Conservation (phyloP, 30 jellyfish, hydroid and myxozoan species). For the Pseudorhiza aurosa region DNA sequence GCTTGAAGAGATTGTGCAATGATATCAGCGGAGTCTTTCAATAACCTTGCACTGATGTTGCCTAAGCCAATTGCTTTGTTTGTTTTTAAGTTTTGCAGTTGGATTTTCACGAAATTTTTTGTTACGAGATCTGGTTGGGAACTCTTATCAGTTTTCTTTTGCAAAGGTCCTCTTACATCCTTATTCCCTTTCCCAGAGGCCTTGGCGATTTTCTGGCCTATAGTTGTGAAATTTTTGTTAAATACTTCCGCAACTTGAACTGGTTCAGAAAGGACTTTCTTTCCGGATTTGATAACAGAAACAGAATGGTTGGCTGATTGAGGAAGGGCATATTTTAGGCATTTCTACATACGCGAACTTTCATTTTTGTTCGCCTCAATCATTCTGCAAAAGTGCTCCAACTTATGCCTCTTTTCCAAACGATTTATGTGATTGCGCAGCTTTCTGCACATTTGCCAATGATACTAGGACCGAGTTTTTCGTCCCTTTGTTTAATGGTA, state of each 20-base stretch:
- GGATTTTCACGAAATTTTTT: constrained; percentile 48
- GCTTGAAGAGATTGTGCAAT: constrained; percentile 65
- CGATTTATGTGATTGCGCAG: constrained; percentile 46
- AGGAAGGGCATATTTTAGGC: constrained; percentile 65
- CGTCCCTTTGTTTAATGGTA: constrained; percentile 60
- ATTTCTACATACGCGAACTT: constrained; percentile 55
- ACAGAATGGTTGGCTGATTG: constrained; percentile 34
- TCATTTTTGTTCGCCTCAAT: constrained; percentile 55
- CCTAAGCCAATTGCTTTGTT: constrained; percentile 66
- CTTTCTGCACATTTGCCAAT: constrained; percentile 56
- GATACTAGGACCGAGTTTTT: constrained; percentile 41
- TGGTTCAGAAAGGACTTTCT: constrained; percentile 19
- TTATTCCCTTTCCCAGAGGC: constrained; percentile 55
- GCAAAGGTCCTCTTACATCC: constrained; percentile 41
- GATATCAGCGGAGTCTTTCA: constrained; percentile 65
- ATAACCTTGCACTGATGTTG: constrained; percentile 59
- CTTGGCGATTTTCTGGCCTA: constrained; percentile 66
- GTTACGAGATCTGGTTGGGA: constrained; percentile 57
- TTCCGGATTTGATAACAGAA: constrained; percentile 58
- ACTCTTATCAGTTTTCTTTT: constrained; percentile 51
- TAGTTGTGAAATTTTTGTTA: constrained; percentile 29
- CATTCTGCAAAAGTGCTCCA: constrained; percentile 67
- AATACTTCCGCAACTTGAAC: constrained; percentile 46
- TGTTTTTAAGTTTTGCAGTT: constrained; percentile 48
- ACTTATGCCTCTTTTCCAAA: constrained; percentile 46